Evolutionary conservation across 2,888 invertebrate genomes (phyloP).

Genomic region (Drosophila meridionalis): DNA sequence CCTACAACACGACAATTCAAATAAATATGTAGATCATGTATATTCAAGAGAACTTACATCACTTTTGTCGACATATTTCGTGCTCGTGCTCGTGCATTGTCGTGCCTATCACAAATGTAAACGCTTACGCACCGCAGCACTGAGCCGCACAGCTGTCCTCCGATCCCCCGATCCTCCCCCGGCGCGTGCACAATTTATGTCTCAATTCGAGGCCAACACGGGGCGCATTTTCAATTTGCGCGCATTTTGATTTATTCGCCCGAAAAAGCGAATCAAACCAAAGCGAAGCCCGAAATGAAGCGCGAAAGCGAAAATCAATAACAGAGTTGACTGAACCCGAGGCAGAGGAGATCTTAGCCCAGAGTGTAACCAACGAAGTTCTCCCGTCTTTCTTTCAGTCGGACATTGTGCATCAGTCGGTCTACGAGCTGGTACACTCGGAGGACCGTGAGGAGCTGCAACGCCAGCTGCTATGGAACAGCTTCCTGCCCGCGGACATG

Average conservation of each 20-base stretch:
- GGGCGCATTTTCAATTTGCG: slow-evolving; percentile 82
- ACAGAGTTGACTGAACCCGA: slow-evolving; percentile 65
- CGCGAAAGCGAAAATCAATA: slow-evolving; percentile 63
- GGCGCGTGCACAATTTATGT: slow-evolving; percentile 83
- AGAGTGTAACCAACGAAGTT: background rate
- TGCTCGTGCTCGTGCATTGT: background rate
- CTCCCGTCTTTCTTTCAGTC: slow-evolving; percentile 89
- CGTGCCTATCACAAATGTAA: background rate
- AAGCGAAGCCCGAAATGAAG: slow-evolving; percentile 34
- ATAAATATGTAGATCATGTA: background rate
- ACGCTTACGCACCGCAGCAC: slow-evolving; percentile 4
- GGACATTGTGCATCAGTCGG: slow-evolving; percentile 99
- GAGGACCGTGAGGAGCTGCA: slow-evolving; percentile 99
- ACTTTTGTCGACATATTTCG: background rate
- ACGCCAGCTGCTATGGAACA: slow-evolving; percentile 97
- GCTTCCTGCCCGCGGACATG: slow-evolving; percentile 90
- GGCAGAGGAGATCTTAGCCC: background rate
- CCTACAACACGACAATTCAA: too few species aligned
- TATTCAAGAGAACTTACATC: background rate
- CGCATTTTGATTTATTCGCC: slow-evolving; percentile 81
- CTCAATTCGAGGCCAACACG: slow-evolving; percentile 83
- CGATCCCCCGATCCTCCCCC: slow-evolving; percentile 33
- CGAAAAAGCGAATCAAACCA: slow-evolving; percentile 46
- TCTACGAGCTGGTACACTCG: slow-evolving; percentile 99
- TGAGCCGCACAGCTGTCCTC: slow-evolving; percentile 12